Evolutionary conservation across 2,113 vertebrate genomes (phyloP).

Genomic region (Sorex araneus): DNA sequence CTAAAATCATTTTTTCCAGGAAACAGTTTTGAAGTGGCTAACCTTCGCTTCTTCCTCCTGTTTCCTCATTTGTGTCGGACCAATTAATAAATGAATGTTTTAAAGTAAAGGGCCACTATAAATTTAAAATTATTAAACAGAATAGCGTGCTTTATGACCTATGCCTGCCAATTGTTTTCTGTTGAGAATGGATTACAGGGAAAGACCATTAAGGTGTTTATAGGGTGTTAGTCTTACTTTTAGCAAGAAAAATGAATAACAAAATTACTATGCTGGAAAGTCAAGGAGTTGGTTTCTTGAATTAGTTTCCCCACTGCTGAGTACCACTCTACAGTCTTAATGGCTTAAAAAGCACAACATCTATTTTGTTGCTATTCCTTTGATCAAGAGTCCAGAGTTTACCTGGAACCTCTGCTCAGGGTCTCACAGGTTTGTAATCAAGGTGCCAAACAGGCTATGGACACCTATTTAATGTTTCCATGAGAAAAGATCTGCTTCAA

Average conservation of each 20-base stretch:
- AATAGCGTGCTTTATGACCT: background rate
- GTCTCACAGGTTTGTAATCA: background rate
- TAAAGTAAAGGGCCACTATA: background rate
- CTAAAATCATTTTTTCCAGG: background rate
- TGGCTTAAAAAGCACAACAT: background rate
- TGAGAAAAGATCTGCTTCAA: background rate
- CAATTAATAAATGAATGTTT: background rate
- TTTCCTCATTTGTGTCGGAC: background rate
- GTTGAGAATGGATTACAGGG: background rate
- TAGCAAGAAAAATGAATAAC: background rate
- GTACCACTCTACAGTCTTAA: background rate
- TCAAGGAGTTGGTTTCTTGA: background rate
- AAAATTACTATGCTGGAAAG: background rate
- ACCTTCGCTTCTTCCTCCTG: background rate
- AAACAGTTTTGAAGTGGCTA: background rate
- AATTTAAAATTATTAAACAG: background rate
- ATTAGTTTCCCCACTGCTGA: background rate
- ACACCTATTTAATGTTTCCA: background rate
- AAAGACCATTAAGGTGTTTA: background rate
- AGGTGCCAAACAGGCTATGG: background rate
- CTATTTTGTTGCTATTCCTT: background rate
- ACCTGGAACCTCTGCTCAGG: background rate
- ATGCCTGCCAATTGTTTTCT: background rate
- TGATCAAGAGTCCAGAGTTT: background rate
- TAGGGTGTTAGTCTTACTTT: background rate